Conservation (phyloP, 2,113 vertebrate species). For the Thoracochromis brauschi region DNA sequence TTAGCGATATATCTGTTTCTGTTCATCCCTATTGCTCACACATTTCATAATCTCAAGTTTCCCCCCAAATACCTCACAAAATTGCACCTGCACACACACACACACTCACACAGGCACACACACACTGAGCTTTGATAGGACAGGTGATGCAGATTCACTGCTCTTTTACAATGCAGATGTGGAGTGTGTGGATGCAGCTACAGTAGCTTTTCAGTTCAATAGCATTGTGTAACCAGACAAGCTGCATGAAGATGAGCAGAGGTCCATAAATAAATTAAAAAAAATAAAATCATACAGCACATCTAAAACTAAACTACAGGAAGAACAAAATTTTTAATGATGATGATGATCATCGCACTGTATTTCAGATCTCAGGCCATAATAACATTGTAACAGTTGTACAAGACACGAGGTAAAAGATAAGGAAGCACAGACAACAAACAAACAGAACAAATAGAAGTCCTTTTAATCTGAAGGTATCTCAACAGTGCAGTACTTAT, state of each 20-base stretch:
- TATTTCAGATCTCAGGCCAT: background rate
- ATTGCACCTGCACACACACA: background rate
- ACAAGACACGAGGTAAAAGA: background rate
- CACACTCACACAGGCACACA: background rate
- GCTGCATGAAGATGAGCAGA: background rate
- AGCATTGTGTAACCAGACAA: conserved; percentile 3
- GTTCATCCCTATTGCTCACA: background rate
- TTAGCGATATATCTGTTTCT: background rate
- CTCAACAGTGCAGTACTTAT: background rate
- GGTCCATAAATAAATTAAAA: background rate
- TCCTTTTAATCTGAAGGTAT: background rate
- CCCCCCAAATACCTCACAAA: background rate
- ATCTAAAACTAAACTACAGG: background rate
- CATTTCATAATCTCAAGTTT: background rate
- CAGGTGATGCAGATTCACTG: conserved; percentile 22
- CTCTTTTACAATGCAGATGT: conserved; percentile 43
- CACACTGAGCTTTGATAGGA: background rate
- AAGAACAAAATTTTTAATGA: background rate
- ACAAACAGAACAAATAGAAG: background rate
- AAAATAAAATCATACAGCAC: background rate
- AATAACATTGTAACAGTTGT: background rate
- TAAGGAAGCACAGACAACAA: background rate
- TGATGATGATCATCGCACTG: background rate
- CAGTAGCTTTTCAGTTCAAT: conserved; percentile 8
- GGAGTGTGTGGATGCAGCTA: background rate